phyloP scores from a whole-genome alignment of 2,113 vertebrate species.

The Sclerurus mexicanus region DNA sequence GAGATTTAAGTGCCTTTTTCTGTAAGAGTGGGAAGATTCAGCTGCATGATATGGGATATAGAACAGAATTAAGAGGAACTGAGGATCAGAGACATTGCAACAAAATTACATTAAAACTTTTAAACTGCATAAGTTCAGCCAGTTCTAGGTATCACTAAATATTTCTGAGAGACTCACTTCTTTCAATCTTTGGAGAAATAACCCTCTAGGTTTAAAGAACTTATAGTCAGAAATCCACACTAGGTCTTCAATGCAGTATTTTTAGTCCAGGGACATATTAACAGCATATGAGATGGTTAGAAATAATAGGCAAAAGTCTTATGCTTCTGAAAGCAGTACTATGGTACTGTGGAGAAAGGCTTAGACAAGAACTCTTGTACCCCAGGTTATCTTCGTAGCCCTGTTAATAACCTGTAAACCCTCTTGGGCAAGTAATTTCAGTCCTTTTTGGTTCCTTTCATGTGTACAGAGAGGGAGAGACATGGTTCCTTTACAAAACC shows the following conservation, averaged over 20 bases:
- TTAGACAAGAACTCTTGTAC: neutral
- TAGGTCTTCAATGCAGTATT: neutral
- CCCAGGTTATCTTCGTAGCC: neutral
- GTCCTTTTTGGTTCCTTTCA: neutral
- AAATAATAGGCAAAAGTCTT: neutral
- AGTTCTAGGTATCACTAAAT: neutral
- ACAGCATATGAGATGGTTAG: neutral
- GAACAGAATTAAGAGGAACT: neutral
- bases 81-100: neutral
- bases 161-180: neutral
- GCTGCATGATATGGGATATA: neutral
- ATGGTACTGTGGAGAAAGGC: neutral
- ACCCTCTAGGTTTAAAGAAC: neutral
- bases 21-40: neutral
- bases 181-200: neutral
- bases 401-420: neutral
- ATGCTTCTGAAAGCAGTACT: neutral
- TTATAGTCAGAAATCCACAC: neutral
- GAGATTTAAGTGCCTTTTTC: neutral
- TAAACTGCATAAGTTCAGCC: neutral
- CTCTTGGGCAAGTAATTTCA: neutral
- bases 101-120: neutral
- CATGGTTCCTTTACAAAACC: neutral
- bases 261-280: neutral
- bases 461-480: neutral